phyloP scores from a whole-genome alignment of 2,888 invertebrate species.

The Agriopis marginaria region DNA sequence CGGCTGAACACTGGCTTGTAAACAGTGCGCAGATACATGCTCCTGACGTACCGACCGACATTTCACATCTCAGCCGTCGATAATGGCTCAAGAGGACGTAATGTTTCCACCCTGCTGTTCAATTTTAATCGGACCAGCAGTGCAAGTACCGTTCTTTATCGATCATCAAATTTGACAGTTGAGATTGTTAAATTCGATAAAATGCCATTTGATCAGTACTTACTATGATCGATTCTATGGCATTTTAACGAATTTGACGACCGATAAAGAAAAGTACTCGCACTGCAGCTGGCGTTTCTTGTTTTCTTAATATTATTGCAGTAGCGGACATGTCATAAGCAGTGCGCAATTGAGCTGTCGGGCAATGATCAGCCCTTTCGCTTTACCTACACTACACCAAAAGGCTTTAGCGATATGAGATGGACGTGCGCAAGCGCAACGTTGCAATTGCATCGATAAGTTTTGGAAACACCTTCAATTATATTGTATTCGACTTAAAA shows the following conservation, averaged over 20 bases:
- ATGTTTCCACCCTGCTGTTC: neutral
- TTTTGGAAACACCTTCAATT: neutral
- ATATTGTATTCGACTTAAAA: neutral
- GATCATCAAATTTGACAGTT: too few relatives aligned
- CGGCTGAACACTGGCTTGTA: conserved; percentile 25
- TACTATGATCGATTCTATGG: too few relatives aligned
- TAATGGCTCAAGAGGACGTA: neutral
- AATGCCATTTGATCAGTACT: too few relatives aligned
- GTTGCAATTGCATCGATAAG: conserved; percentile 7
- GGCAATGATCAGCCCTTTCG: conserved; percentile 10
- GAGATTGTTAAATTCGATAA: too few relatives aligned
- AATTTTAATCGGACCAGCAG: neutral
- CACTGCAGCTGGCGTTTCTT: neutral
- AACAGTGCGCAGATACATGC: conserved; percentile 25
- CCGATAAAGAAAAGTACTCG: too few relatives aligned
- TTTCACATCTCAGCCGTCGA: conserved; percentile 23
- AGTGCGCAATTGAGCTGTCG: conserved; percentile 26
- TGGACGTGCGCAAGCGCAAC: conserved; percentile 9
- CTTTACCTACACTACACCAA: neutral
- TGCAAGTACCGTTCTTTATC: too few relatives aligned
- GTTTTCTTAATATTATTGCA: conserved; percentile 1
- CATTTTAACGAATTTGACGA: too few relatives aligned
- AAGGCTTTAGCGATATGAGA: neutral
- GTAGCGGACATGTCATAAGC: conserved; percentile 30
- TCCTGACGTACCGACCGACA: neutral